Conservation (phyloP, 2,888 invertebrate genomes). For the Napeogenes sylphis region DNA sequence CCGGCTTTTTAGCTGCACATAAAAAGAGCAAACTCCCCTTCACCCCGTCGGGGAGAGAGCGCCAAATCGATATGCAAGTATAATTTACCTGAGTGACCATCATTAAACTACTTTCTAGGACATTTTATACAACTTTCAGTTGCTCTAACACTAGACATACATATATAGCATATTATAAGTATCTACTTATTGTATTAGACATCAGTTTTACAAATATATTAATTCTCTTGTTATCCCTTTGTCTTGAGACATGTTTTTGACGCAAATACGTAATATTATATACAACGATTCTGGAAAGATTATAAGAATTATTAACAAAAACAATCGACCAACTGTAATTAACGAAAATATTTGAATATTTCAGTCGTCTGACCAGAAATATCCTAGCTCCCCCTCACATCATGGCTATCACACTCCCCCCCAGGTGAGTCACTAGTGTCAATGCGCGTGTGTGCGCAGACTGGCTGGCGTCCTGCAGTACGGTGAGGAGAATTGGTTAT, state of each 20-base stretch:
- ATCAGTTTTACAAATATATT: no score
- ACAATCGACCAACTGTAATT: no score
- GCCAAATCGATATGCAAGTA: conserved; percentile 70
- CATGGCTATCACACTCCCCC: conserved; percentile 54
- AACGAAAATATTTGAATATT: neutral
- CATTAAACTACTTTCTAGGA: conserved; percentile 27
- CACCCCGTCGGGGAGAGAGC: conserved; percentile 44
- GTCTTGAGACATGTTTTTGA: no score
- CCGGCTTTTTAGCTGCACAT: conserved; percentile 56
- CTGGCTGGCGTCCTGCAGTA: conserved; percentile 54
- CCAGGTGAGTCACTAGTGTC: conserved; percentile 66
- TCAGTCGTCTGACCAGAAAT: neutral
- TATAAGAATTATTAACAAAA: no score
- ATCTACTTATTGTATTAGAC: no score
- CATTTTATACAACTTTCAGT: neutral
- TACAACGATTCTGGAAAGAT: no score
- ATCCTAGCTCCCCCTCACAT: conserved; percentile 32
- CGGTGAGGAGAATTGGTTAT: conserved; percentile 40
- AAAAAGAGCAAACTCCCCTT: conserved; percentile 50
- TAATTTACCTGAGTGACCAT: conserved; percentile 53
- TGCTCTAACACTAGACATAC: neutral
- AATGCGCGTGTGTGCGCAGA: conserved; percentile 52
- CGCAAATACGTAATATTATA: no score
- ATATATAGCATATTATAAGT: neutral
- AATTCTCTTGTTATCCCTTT: no score